Percentiles rank a stretch among this genome's conserved stretches.
Evolutionary conservation across 1,140 invertebrate species (phyloP).

Genomic region (Muscidifurax raptorellus): DNA sequence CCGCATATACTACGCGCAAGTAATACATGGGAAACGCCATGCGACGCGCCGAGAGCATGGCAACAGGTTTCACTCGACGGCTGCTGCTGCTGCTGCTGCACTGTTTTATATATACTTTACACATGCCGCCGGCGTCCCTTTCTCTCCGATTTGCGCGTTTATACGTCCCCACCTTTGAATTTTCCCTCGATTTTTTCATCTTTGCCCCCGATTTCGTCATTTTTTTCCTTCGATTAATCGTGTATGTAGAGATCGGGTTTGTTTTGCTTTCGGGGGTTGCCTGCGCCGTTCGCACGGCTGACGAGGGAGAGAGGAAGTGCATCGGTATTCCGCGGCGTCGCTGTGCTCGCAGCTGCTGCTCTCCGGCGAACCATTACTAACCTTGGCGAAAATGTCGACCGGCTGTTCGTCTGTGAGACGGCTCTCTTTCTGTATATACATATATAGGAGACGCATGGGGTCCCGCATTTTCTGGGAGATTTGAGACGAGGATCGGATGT

Average conservation of each 20-base stretch:
- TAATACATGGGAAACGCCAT: neutral
- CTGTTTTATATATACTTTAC: neutral
- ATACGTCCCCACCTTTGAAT: neutral
- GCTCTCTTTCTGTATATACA: neutral
- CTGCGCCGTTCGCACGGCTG: neutral
- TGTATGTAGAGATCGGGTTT: neutral
- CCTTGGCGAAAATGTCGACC: constrained; percentile 65
- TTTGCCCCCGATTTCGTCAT: neutral
- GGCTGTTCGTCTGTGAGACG: neutral
- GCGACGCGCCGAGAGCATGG: constrained; percentile 22
- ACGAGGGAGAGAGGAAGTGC: constrained; percentile 47
- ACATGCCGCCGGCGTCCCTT: constrained; percentile 29
- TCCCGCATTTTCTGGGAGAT: neutral
- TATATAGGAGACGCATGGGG: neutral
- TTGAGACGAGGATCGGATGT: neutral
- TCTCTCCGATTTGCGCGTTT: neutral
- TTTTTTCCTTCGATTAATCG: neutral
- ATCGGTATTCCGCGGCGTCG: constrained; percentile 64
- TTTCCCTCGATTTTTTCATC: neutral
- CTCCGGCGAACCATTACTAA: constrained; percentile 39
- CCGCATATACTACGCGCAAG: neutral
- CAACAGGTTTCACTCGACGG: constrained; percentile 21
- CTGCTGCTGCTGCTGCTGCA: too few species aligned
- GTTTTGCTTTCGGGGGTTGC: neutral
- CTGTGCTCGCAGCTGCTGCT: constrained; percentile 53